These are phyloP conservation scores for Rhagologus leucostigma DNA, from an alignment of 2,113 vertebrate genomes.

Conservation along the genomic window DNA sequence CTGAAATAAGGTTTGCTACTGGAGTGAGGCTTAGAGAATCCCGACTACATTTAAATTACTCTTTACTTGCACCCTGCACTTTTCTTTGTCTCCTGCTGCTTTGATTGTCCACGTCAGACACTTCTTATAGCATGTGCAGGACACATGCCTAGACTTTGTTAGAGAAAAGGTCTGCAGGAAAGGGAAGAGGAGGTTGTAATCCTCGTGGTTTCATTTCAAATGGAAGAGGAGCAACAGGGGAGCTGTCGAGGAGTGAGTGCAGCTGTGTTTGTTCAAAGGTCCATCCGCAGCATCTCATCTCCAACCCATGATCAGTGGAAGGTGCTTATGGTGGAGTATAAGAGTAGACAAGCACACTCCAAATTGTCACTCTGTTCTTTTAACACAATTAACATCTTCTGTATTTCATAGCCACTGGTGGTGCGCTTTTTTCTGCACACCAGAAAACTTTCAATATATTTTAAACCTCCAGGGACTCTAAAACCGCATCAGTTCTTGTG, in stretches of 20 bases:
- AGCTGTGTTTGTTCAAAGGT: neutral
- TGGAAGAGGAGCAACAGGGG: neutral
- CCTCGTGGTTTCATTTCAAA: neutral
- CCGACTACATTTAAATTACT: neutral
- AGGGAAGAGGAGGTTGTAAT: neutral
- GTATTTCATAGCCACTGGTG: neutral
- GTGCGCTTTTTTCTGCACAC: neutral
- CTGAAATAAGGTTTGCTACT: neutral
- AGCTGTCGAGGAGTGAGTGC: neutral
- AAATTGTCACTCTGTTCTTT: neutral
- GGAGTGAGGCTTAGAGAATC: neutral
- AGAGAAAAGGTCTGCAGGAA: neutral
- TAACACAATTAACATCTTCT: neutral
- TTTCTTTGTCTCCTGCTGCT: neutral
- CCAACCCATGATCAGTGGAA: accelerated
- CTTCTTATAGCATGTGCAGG: neutral
- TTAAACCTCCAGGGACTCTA: neutral
- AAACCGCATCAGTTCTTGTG: neutral
- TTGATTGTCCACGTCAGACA: neutral
- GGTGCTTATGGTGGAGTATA: neutral
- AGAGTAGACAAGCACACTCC: neutral
- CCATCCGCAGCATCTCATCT: neutral
- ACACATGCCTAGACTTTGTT: neutral
- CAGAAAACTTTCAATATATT: neutral
- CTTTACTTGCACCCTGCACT: neutral